Conservation (phyloP, 1,140 invertebrate genomes). For the Sminthurides bifidus region DNA sequence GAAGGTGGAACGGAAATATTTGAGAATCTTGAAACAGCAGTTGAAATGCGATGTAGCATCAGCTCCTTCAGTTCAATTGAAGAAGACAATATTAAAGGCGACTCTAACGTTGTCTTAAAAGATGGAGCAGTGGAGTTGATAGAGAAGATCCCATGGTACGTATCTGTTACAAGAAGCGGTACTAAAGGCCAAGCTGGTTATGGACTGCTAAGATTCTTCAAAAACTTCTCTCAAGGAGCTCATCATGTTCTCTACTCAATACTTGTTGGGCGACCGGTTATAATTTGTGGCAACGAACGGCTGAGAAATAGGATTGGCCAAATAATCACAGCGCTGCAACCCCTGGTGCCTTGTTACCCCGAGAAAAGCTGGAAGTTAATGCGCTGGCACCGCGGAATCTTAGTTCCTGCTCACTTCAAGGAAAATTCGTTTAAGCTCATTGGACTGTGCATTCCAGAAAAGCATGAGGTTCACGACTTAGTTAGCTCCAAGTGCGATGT, state of each 20-base stretch:
- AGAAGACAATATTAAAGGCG: not conserved
- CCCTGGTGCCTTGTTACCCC: conserved; percentile 18
- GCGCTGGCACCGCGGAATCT: conserved; percentile 33
- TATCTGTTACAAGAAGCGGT: conserved; percentile 6
- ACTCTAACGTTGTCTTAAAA: not conserved
- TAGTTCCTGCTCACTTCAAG: conserved; percentile 29
- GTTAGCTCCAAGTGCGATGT: conserved; percentile 9
- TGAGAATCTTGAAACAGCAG: not conserved
- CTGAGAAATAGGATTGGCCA: conserved; percentile 9
- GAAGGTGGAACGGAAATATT: not conserved
- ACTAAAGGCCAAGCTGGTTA: conserved; percentile 21
- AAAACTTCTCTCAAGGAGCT: conserved; percentile 23
- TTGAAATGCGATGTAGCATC: not conserved
- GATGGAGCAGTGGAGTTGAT: conserved; percentile 11
- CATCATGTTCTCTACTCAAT: conserved; percentile 33
- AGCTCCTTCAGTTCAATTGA: conserved; percentile 24
- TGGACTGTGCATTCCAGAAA: conserved; percentile 33
- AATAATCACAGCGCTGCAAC: conserved; percentile 25
- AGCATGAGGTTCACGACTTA: conserved; percentile 32
- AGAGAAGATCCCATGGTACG: conserved; percentile 24
- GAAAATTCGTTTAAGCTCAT: conserved; percentile 28
- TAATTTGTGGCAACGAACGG: conserved; percentile 28
- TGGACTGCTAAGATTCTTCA: conserved; percentile 31
- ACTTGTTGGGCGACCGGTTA: conserved; percentile 31
- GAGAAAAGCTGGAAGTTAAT: conserved; percentile 22